A percentile compares a stretch with the other conserved stretches of the same genome.
phyloP scores from a whole-genome alignment of 2,888 invertebrate genomes.

The Nezara viridula region DNA sequence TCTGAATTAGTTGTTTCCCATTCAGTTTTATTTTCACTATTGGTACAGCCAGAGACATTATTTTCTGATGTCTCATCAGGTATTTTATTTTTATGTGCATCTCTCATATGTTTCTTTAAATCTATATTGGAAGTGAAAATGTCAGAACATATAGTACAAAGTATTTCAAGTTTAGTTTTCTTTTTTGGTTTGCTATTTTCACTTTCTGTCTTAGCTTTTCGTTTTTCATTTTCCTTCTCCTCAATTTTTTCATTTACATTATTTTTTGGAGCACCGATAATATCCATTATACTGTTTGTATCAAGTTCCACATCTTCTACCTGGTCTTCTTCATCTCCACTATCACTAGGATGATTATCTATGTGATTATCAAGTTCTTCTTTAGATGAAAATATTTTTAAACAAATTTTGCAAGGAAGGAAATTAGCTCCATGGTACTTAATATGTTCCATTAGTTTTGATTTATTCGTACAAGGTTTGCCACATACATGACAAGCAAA shows the following conservation, averaged over 20 bases:
- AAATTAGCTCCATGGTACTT: constrained; percentile 75
- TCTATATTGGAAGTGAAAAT: constrained; percentile 62
- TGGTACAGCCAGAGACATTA: background rate
- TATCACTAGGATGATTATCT: constrained; percentile 67
- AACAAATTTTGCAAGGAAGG: constrained; percentile 74
- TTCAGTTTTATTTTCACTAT: constrained; percentile 48
- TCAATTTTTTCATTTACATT: constrained; percentile 56
- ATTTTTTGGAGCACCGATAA: constrained; percentile 60
- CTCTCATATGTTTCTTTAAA: constrained; percentile 64
- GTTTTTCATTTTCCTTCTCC: constrained; percentile 65
- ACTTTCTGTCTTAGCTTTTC: constrained; percentile 65
- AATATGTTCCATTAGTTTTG: constrained; percentile 75
- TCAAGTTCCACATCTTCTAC: constrained; percentile 64
- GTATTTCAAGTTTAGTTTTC: constrained; percentile 57
- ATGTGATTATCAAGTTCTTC: constrained; percentile 72
- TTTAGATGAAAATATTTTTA: constrained; percentile 73
- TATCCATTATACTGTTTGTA: constrained; percentile 62
- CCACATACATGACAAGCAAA: constrained; percentile 75
- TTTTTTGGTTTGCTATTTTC: constrained; percentile 59
- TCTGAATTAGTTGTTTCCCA: constrained; percentile 44
- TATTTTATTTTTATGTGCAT: constrained; percentile 62
- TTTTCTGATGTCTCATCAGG: background rate
- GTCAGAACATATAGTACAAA: constrained; percentile 61
- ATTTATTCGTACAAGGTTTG: constrained; percentile 74
- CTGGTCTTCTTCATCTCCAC: constrained; percentile 65